Evolutionary conservation across 2,113 vertebrate species (phyloP).

Genomic region (Glaucidium brasilianum): DNA sequence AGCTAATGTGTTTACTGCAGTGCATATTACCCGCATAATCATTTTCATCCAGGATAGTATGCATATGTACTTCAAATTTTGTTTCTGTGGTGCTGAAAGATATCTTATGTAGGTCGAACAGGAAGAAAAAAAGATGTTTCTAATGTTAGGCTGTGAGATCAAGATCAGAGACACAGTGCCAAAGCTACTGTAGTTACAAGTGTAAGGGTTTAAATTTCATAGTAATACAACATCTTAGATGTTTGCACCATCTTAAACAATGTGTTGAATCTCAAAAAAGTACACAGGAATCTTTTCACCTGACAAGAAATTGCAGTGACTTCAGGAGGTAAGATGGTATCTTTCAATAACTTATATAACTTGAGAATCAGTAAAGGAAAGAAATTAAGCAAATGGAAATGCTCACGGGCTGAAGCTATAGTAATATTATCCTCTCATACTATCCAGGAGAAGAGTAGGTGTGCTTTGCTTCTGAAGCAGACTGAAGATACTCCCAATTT

Average conservation of each 20-base stretch:
- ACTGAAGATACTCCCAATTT: background rate
- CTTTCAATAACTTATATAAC: background rate
- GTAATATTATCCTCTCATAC: background rate
- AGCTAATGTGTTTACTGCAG: background rate
- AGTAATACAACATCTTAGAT: background rate
- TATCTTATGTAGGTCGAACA: background rate
- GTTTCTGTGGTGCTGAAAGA: background rate
- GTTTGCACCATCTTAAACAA: background rate
- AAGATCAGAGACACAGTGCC: background rate
- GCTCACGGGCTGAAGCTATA: background rate
- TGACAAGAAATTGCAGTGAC: background rate
- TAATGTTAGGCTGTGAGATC: background rate
- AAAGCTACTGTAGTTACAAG: background rate
- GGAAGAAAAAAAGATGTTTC: background rate
- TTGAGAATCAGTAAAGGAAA: background rate
- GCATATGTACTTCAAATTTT: background rate
- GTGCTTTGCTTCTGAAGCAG: background rate
- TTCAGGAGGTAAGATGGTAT: background rate
- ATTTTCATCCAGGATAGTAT: background rate
- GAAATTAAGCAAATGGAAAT: background rate
- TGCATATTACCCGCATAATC: background rate
- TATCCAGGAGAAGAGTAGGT: background rate
- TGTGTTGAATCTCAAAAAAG: background rate
- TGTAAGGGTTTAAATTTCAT: background rate
- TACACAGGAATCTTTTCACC: background rate